Evolutionary conservation across 2,797 vertebrate genomes (phyloP).

Genomic region (Cossypha niveicapilla): DNA sequence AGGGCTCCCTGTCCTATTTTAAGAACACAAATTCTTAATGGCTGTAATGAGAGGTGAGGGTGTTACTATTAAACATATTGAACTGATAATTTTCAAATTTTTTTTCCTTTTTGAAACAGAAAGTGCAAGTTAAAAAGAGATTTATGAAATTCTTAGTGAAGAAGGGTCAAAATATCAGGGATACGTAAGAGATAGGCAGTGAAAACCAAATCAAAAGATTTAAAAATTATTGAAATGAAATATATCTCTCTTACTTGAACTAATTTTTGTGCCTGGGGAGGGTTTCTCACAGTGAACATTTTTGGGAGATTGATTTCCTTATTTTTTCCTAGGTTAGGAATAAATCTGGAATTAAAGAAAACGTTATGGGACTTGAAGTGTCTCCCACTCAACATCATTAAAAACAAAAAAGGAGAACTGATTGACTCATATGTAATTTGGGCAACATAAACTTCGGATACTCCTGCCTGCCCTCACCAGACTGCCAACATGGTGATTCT

Average conservation of each 20-base stretch:
- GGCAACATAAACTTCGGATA: background rate
- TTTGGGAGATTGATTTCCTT: background rate
- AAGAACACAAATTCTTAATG: background rate
- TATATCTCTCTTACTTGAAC: background rate
- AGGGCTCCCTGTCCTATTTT: background rate
- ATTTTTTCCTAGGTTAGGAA: background rate
- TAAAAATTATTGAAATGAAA: background rate
- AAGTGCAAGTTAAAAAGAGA: background rate
- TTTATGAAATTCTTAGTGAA: background rate
- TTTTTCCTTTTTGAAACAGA: background rate
- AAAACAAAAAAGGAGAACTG: background rate
- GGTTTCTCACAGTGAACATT: rapidly evolving
- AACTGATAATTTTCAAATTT: background rate
- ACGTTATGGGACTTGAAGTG: background rate
- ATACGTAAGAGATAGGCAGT: background rate
- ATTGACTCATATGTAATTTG: background rate
- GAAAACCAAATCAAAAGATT: background rate
- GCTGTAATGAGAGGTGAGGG: background rate
- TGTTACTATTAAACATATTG: background rate
- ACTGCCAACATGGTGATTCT: background rate
- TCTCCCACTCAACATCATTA: background rate
- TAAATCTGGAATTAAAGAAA: background rate
- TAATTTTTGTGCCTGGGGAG: background rate
- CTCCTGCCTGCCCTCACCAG: background rate
- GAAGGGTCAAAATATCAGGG: background rate